Evolutionary conservation across 2,797 vertebrate genomes (phyloP), one percentile per base, ranked within the genome.

Genomic region (Peromyscus eremicus): DNA sequence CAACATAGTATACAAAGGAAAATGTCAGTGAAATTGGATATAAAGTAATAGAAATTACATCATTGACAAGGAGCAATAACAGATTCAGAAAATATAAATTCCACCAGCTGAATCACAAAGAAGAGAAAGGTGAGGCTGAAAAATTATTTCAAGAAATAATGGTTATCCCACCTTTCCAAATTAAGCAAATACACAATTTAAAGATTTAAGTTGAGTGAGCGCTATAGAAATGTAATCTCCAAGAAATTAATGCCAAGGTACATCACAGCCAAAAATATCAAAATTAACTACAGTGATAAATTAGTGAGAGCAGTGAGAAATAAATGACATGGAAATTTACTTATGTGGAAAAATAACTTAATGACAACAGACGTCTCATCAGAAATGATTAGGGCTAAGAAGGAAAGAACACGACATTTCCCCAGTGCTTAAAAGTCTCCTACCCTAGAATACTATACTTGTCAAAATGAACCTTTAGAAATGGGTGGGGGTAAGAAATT

Each of bases 391-490:
- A 55, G 23, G 55, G 2, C 1, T 10, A 17, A 23, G 66, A 92
- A 68, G 5, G 6, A 89, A 40, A n/a, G 68, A 70, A 64, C 11
- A 52, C 11, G 17, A 62, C 11, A 40, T 62, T 62, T 60, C 14
- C 23, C 13, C 23, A 62, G 55, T 29, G 40, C 37, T 32, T 64
- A 32, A 64, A 43, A 43, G 27, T 64, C 37, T 64, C 1, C 27
- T 64, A 64, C 46, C 10, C 9, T 84, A 66, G 60, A 64, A 64
- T 43, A 62, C 25, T 83, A 83, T 19, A 29, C 2, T 29, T 62
- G 57, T 4, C 80, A 29, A 93, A 95, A 93, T 71, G 73, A 40
- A 55, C 49, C 49, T 91, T 86, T 25, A 83, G 17, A 46, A 90
- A 73, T 87, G 46, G 77, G 79, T 64, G 76, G 57, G 1, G 4